Conservation (phyloP, 2,113 vertebrate genomes). For the Sigmodon hispidus region DNA sequence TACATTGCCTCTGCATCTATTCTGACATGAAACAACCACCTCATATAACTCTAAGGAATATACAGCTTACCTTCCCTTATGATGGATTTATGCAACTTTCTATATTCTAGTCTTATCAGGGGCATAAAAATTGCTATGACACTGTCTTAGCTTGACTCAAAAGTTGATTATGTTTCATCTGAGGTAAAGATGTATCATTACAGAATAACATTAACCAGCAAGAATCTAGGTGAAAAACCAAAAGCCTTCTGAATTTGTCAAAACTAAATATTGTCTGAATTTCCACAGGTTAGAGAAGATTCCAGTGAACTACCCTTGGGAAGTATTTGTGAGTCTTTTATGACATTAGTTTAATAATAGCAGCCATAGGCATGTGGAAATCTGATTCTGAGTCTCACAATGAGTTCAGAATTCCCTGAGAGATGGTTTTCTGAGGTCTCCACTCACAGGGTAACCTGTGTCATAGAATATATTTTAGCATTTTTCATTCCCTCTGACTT, state of each 20-base stretch:
- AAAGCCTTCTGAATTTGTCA: background rate
- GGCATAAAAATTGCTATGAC: background rate
- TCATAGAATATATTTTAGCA: background rate
- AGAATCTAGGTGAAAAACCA: background rate
- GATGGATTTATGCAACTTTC: background rate
- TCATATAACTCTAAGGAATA: background rate
- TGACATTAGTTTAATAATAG: constrained; percentile 17
- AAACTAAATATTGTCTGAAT: no score
- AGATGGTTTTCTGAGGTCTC: background rate
- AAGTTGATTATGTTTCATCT: background rate
- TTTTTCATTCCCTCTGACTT: constrained; percentile 36
- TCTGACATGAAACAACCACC: background rate
- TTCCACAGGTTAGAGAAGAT: background rate
- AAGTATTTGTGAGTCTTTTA: constrained; percentile 34
- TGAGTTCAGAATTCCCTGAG: background rate
- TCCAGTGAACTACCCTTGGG: background rate
- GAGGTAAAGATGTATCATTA: background rate
- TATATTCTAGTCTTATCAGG: background rate
- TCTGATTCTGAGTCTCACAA: background rate
- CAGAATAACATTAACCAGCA: background rate
- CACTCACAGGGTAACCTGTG: background rate
- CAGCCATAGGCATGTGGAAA: background rate
- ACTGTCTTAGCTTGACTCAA: background rate
- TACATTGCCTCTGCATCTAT: background rate
- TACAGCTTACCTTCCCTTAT: background rate